A percentile compares a stretch with the other conserved stretches of the same genome.
phyloP scores from a whole-genome alignment of 1,140 invertebrate species.

The Drosophila tani region DNA sequence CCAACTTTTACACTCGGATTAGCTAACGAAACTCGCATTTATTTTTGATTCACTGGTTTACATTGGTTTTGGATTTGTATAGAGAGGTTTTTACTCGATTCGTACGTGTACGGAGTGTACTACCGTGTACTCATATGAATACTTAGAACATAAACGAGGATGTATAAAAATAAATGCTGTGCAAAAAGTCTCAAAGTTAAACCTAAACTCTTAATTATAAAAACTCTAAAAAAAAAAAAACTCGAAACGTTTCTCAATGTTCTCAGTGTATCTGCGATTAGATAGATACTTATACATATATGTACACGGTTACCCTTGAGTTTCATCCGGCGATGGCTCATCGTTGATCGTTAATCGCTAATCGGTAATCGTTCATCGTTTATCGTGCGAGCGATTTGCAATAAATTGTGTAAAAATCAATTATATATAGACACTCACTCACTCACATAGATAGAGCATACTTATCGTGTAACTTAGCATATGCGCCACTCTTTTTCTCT shows the following conservation, averaged over 20 bases:
- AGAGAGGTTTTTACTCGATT: constrained; percentile 64
- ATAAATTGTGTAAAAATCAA: constrained; percentile 36
- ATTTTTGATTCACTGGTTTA: constrained; percentile 45
- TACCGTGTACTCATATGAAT: constrained; percentile 44
- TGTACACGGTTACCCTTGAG: constrained; percentile 31
- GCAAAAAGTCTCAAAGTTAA: constrained; percentile 82
- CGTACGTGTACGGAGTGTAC: constrained; percentile 37
- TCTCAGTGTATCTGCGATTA: constrained; percentile 39
- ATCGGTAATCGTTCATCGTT: constrained; percentile 6
- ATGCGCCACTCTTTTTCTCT: constrained; percentile 59
- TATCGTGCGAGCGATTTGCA: constrained; percentile 28
- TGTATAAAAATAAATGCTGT: constrained; percentile 77
- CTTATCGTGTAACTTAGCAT: constrained; percentile 39
- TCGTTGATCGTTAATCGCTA: constrained; percentile 3
- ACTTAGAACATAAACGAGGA: constrained; percentile 47
- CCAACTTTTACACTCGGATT: constrained; percentile 44
- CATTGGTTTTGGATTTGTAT: constrained; percentile 50
- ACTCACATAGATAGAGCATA: constrained; percentile 47
- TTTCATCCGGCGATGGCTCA: constrained; percentile 4
- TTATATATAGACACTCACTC: constrained; percentile 28
- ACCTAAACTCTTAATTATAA: constrained; percentile 73
- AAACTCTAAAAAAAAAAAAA: constrained; percentile 34
- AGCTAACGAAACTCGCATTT: constrained; percentile 60
- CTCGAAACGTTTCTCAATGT: constrained; percentile 43
- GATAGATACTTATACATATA: constrained; percentile 44